Base-by-base conservation (phyloP, 1,140 invertebrate species). In the Uloborus diversus region DNA sequence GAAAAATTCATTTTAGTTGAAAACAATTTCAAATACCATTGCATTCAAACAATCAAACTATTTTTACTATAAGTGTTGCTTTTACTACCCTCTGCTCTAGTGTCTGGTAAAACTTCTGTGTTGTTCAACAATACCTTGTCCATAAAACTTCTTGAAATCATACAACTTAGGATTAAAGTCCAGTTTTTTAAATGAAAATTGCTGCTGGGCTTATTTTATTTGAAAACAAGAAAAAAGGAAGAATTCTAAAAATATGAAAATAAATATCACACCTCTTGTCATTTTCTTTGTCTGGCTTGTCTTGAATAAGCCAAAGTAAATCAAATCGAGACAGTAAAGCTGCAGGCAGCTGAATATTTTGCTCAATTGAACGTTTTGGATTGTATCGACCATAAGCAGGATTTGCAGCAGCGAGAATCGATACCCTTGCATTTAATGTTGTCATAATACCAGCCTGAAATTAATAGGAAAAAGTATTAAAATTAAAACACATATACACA, bases 311-410 rank as follows among this genome's bases (percentile, higher is more conserved):
- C 97, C 97, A 99, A 0, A 99, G 89, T 3, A 99, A 87, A 88
- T 99, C 98, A 88, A 99, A 99, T 84, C 98, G 91, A 0, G 98
- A 99, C 1, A 99, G 88, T 4, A 99, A 87, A n/a, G 98, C 98
- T 27, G 98, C 97, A 2, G 98, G 98, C 47, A 99, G 88, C 85
- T 98, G 96, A 73, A 99, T 94, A 86, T 99, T 99, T 85, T 99
- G 96, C 88, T 99, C 96, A 35, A 99, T 91, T 0, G 95, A 92
- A 82, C 94, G 90, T 84, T 96, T 96, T 0, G 96, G 93, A 88
- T 99, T 99, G 88, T 99, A 99, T 81, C 96, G 91, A 13, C 98
- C 98, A 87, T 95, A 99, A 0, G 96, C 96, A 20, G 98, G 98
- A 91, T 99, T 99, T 11, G 98, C 98, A 2, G 98, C 98, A 9